Percentiles rank a stretch among this genome's conserved stretches.
These are phyloP conservation scores for Sus cebifrons DNA, from an alignment of 2,797 vertebrate genomes.

Conservation along the genomic window DNA sequence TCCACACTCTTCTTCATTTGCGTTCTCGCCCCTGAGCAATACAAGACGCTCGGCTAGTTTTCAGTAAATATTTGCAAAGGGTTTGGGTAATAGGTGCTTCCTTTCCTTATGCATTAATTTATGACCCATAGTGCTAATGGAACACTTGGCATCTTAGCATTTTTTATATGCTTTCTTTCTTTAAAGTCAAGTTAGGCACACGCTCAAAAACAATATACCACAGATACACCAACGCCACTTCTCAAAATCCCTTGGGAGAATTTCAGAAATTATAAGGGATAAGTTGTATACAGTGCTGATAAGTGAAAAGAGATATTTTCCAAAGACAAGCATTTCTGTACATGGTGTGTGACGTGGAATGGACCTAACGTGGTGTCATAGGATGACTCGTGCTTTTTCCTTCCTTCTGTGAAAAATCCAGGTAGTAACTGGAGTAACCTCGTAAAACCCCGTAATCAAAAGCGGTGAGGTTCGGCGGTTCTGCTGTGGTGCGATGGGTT, in stretches of 20 bases:
- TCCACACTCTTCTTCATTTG: not conserved
- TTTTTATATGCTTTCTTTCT: not conserved
- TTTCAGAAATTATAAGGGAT: not conserved
- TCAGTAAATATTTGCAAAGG: not conserved
- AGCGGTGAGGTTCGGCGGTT: not conserved
- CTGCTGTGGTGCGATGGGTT: too few species aligned
- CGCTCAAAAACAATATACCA: not conserved
- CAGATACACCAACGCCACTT: not conserved
- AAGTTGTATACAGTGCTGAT: not conserved
- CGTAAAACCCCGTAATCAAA: not conserved
- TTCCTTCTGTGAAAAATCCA: not conserved
- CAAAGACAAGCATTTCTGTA: not conserved
- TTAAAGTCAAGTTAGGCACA: not conserved
- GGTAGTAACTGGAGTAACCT: not conserved
- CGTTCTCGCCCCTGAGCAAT: not conserved
- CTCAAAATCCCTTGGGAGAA: not conserved
- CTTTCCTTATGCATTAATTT: not conserved
- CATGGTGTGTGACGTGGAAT: not conserved
- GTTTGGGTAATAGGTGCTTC: not conserved
- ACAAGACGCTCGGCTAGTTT: not conserved
- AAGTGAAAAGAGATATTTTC: not conserved
- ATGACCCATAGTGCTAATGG: not conserved
- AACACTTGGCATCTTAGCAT: not conserved
- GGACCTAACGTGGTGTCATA: not conserved
- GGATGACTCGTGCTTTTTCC: not conserved